Evolutionary conservation across 1,140 invertebrate species (phyloP).

Genomic region (Atopsyche davidsoni): DNA sequence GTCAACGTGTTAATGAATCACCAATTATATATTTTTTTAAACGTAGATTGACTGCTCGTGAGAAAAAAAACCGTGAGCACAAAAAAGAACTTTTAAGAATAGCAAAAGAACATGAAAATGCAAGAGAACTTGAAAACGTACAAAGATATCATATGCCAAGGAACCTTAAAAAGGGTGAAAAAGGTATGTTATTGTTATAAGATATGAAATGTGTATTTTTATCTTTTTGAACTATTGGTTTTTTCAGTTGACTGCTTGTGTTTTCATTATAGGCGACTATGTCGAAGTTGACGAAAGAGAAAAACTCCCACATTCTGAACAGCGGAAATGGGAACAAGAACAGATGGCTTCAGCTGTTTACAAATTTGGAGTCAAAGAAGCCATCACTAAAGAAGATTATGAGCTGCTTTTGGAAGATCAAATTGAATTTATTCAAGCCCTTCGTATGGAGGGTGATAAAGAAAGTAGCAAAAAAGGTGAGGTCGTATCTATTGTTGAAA

Average conservation of each 20-base stretch:
- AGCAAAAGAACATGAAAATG: slow-evolving; percentile 93
- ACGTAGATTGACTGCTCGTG: slow-evolving; percentile 74
- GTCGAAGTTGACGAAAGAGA: slow-evolving; percentile 85
- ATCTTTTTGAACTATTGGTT: neutral
- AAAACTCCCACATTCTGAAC: slow-evolving; percentile 84
- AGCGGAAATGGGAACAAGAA: slow-evolving; percentile 97
- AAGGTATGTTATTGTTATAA: slow-evolving; percentile 39
- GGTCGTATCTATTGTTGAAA: slow-evolving; percentile 60
- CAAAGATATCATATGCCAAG: slow-evolving; percentile 92
- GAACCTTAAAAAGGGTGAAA: slow-evolving; percentile 64
- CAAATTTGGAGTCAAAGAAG: slow-evolving; percentile 82
- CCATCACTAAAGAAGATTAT: slow-evolving; percentile 74
- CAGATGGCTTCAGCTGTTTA: slow-evolving; percentile 90
- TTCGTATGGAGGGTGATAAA: slow-evolving; percentile 80
- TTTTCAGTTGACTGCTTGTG: neutral
- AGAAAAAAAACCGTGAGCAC: slow-evolving; percentile 78
- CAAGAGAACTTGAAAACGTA: slow-evolving; percentile 83
- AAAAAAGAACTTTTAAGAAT: slow-evolving; percentile 87
- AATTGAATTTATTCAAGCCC: slow-evolving; percentile 94
- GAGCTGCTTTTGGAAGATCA: slow-evolving; percentile 92
- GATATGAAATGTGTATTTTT: too few species aligned
- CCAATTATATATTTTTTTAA: slow-evolving; percentile 21
- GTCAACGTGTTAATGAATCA: slow-evolving; percentile 6
- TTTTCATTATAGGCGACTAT: slow-evolving; percentile 58
- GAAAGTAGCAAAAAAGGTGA: slow-evolving; percentile 53